Evolutionary conservation across 2,113 vertebrate species (phyloP).

Genomic region (Oncorhynchus gorbuscha): DNA sequence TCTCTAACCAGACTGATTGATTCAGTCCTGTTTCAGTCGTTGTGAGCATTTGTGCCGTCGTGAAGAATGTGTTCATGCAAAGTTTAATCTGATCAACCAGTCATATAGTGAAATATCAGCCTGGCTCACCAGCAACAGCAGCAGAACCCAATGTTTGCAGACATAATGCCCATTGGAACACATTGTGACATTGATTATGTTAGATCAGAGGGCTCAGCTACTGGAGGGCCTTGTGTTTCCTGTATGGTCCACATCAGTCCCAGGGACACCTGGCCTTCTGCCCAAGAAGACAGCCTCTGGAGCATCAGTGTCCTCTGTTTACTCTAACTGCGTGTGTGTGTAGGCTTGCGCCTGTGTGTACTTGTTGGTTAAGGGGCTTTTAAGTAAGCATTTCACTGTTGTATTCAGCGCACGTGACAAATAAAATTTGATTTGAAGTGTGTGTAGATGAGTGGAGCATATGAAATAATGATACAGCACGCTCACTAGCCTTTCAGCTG

Average conservation of each 20-base stretch:
- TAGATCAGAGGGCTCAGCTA: neutral
- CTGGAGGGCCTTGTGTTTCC: neutral
- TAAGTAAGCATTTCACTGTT: neutral
- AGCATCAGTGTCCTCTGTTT: constrained; percentile 19
- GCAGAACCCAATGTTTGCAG: neutral
- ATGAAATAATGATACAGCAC: constrained; percentile 28
- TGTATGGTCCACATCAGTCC: neutral
- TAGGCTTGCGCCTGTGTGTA: neutral
- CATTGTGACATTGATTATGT: neutral
- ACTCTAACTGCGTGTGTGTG: constrained; percentile 5
- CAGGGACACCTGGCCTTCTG: constrained; percentile 7
- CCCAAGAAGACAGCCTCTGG: neutral
- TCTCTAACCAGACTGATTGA: neutral
- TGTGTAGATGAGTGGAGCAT: constrained; percentile 19
- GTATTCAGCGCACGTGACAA: too few relatives aligned
- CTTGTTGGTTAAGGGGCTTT: neutral
- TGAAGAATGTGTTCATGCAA: neutral
- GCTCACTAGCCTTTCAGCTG: constrained; percentile 3
- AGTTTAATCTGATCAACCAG: neutral
- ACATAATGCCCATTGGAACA: neutral
- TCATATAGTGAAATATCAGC: neutral
- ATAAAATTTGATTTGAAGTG: neutral
- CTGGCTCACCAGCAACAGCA: neutral
- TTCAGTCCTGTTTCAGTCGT: neutral
- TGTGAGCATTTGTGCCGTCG: too few relatives aligned